Evolutionary conservation across 1,140 invertebrate genomes (phyloP).

Genomic region (Tenebrio molitor): DNA sequence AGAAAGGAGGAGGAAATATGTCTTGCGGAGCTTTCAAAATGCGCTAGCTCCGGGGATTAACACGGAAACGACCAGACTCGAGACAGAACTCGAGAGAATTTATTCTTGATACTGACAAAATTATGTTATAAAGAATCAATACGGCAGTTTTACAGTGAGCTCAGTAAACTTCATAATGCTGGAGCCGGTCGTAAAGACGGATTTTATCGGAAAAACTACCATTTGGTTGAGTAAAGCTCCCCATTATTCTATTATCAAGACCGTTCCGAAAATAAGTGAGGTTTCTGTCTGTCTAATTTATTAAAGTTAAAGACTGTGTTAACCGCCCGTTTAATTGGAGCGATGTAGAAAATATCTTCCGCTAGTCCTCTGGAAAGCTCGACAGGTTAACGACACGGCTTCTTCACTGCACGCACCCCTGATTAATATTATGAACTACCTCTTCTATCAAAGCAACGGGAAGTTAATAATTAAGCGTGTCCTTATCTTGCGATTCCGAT

Average conservation of each 20-base stretch:
- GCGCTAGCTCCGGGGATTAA: not conserved
- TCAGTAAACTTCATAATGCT: conserved; percentile 38
- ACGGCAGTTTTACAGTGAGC: conserved; percentile 33
- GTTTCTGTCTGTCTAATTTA: conserved; percentile 21
- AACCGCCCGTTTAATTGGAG: conserved; percentile 6
- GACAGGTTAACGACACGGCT: conserved; percentile 13
- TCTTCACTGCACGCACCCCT: conserved; percentile 11
- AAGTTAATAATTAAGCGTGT: conserved; percentile 22
- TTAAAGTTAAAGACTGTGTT: conserved; percentile 4
- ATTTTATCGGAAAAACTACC: conserved; percentile 38
- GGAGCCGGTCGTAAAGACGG: conserved; percentile 17
- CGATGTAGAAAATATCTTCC: not conserved
- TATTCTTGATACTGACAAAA: conserved; percentile 28
- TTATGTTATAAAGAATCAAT: conserved; percentile 40
- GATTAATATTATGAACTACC: conserved; percentile 22
- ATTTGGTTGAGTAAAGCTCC: conserved; percentile 17
- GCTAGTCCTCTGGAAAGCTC: not conserved
- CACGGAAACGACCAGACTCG: not conserved
- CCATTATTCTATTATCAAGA: conserved; percentile 38
- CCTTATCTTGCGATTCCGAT: conserved; percentile 10
- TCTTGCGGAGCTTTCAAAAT: conserved; percentile 3
- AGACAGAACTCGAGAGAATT: conserved; percentile 17
- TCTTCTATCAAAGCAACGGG: conserved; percentile 18
- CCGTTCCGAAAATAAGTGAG: conserved; percentile 31
- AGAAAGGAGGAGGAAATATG: not conserved